Evolutionary conservation across 64 coral and sea anemone species (phyloP), one percentile per base, ranked within the genome.

Genomic region (Montipora foliosa): DNA sequence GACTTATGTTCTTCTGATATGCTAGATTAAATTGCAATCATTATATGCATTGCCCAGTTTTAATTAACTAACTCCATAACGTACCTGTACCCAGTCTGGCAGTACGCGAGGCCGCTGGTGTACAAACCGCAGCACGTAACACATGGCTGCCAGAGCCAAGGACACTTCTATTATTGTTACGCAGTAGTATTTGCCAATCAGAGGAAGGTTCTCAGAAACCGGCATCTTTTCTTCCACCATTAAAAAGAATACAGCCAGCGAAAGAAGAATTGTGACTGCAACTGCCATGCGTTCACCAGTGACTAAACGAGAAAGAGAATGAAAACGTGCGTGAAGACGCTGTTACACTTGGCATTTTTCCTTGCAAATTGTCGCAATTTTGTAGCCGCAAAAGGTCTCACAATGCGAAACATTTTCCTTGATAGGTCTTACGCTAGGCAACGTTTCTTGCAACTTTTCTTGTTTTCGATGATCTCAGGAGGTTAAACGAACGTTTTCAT

Each of bases 151-250:
- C 4, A 99, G 83, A 44, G 88, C 77, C 44, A 83, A 61, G 0
- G 88, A 75, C 8, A 90, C 92, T 67, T 99, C 97, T 17, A 99
- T 96, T 49, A 99, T 92, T 44, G 95, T 99, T 66, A 92, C 94
- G 55, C 97, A 96, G 89, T 99, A 99, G 79, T 99, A 99, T 79
- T 96, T 99, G 19, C 91, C 97, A 74, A 99, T 93, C 47, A 99
- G 73, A 1, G 97, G 97, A 44, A 99, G 87, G n/a, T 96, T 81
- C 47, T 92, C 45, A 8, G 97, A 94, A 66, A 83, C 90, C 29
- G 97, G 92, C 79, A 99, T 77, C 19, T 90, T 96, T 1, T 87
- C 75, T 60, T 99, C 97, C 4, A 99, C 94, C 97, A 99, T 99
- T 1, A 99, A 95, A 44, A 99, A 99, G 64, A 99, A 99, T 1